Evolutionary conservation across 1,140 invertebrate species (phyloP).

Genomic region (Scaptodrosophila lebanonensis): DNA sequence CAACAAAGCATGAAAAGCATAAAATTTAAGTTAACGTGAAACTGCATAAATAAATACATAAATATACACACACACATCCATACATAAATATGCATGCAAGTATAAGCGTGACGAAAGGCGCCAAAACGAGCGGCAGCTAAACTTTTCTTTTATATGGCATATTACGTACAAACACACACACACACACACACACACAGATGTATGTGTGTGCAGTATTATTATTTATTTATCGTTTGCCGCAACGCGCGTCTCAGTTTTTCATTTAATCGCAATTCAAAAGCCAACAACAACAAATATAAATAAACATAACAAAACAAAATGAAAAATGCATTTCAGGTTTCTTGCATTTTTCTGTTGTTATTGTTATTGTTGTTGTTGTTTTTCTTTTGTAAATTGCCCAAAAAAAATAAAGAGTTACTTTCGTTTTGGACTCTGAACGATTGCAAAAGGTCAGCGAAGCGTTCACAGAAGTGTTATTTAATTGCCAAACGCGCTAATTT

Average conservation of each 20-base stretch:
- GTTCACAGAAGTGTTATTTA: conserved; percentile 42
- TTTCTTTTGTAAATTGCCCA: conserved; percentile 11
- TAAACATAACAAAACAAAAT: no score
- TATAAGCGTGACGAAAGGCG: conserved; percentile 58
- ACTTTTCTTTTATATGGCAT: conserved; percentile 46
- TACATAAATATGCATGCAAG: conserved; percentile 17
- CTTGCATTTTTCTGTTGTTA: conserved; percentile 41
- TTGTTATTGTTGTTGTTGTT: conserved; percentile 27
- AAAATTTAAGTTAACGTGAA: conserved; percentile 14
- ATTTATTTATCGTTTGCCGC: conserved; percentile 35
- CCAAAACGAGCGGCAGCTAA: conserved; percentile 14
- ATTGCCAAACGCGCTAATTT: no score
- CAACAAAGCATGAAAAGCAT: conserved; percentile 1
- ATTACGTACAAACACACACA: no score
- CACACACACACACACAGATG: no score
- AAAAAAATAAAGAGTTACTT: conserved; percentile 35
- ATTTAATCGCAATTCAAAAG: conserved; percentile 53
- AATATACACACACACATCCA: conserved; percentile 13
- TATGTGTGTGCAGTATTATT: no score
- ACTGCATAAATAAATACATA: conserved; percentile 1
- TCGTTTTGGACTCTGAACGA: conserved; percentile 41
- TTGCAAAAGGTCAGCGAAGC: conserved; percentile 54
- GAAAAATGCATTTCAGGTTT: conserved; percentile 61
- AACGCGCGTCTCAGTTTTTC: no score
- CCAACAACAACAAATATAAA: no score